phyloP scores from a whole-genome alignment of 2,888 invertebrate species.

The Pseudococcus jackbeardsleyi region DNA sequence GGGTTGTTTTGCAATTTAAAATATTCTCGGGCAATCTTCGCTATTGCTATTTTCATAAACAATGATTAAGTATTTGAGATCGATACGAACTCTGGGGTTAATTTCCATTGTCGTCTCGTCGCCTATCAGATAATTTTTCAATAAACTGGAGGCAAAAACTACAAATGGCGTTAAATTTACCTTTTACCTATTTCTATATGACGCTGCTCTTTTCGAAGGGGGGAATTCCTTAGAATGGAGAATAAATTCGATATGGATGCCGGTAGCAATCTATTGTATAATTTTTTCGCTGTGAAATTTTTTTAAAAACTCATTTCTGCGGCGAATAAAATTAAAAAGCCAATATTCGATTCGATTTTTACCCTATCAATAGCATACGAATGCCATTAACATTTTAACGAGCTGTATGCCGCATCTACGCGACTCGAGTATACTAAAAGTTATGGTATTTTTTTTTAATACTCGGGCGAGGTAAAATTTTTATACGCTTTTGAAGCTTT shows the following conservation, averaged over 20 bases:
- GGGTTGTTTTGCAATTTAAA: background rate
- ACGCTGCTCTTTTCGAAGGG: background rate
- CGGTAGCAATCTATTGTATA: background rate
- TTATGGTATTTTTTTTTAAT: background rate
- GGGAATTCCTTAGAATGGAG: background rate
- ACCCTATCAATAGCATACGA: background rate
- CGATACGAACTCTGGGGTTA: background rate
- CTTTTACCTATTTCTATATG: background rate
- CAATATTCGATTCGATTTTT: background rate
- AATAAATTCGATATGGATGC: constrained; percentile 3
- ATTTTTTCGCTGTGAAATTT: background rate
- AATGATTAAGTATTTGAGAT: background rate
- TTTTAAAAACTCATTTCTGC: background rate
- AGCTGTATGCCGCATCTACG: background rate
- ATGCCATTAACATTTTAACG: constrained; percentile 19
- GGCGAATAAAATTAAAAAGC: background rate
- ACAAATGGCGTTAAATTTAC: background rate
- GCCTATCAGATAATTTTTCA: background rate
- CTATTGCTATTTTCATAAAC: background rate
- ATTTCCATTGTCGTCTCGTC: background rate
- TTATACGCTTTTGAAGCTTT: constrained; percentile 14
- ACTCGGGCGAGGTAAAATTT: background rate
- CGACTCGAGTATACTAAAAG: background rate
- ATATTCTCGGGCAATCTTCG: background rate
- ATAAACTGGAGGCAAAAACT: background rate